Evolutionary conservation across 2,888 invertebrate genomes (phyloP).

Genomic region (Oligia fasciuncula): DNA sequence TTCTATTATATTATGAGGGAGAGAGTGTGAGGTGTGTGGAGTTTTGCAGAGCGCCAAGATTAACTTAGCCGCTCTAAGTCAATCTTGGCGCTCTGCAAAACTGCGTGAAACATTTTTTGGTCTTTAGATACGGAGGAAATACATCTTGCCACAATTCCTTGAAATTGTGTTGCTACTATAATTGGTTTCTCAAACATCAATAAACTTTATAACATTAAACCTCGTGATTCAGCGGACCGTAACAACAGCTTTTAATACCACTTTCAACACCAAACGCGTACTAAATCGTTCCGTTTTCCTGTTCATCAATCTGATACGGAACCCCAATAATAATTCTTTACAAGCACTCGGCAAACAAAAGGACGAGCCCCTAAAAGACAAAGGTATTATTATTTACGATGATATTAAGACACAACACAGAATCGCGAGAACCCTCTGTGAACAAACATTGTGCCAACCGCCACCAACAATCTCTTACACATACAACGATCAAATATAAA

Average conservation of each 20-base stretch:
- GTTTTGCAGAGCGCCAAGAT: not conserved
- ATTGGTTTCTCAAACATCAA: not conserved
- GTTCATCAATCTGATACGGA: slow-evolving; percentile 51
- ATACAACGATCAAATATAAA: slow-evolving; percentile 28
- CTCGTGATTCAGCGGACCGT: not conserved
- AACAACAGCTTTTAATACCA: slow-evolving; percentile 9
- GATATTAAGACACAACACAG: slow-evolving; percentile 63
- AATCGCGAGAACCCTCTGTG: slow-evolving; percentile 42
- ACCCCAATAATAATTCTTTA: slow-evolving; percentile 57
- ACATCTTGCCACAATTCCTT: not conserved
- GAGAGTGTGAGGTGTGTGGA: not conserved
- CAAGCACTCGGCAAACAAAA: slow-evolving; percentile 59
- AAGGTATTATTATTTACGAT: slow-evolving; percentile 66
- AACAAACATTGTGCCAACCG: slow-evolving; percentile 51
- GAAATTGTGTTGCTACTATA: not conserved
- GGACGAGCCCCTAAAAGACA: slow-evolving; percentile 61
- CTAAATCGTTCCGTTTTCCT: slow-evolving; percentile 21
- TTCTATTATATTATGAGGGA: no score
- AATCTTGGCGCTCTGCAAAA: no score
- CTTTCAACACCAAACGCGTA: slow-evolving; percentile 21
- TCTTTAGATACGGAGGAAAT: not conserved
- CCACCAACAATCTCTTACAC: slow-evolving; percentile 27
- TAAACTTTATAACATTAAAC: not conserved
- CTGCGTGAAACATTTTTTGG: no score
- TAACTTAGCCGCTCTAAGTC: not conserved